A percentile compares a stretch with the other conserved stretches of the same genome.
These are phyloP conservation scores for Triops cancriformis DNA, from an alignment of 1,140 invertebrate species.

Conservation along the genomic window DNA sequence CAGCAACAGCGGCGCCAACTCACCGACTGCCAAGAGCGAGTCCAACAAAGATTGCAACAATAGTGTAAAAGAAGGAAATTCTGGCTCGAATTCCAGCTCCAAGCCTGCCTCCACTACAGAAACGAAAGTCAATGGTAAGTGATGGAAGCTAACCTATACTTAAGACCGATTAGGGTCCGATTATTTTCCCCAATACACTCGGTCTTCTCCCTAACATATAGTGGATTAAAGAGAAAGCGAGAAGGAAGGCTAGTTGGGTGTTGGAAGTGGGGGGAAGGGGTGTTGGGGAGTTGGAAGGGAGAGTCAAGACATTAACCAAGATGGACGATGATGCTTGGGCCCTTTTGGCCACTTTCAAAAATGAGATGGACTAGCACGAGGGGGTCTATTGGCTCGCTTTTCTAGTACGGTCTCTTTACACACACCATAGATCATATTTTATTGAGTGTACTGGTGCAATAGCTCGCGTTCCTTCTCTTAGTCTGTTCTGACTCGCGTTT, in stretches of 20 bases:
- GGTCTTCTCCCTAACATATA: not conserved
- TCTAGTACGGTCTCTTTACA: not conserved
- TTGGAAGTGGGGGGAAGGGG: not conserved
- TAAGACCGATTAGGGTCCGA: not conserved
- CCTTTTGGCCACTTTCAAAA: slow-evolving; percentile 9
- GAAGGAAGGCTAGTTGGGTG: not conserved
- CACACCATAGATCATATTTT: not conserved
- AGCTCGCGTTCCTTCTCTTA: not conserved
- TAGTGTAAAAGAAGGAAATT: not conserved
- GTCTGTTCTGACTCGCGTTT: no score
- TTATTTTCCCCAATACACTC: not conserved
- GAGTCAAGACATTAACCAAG: not conserved
- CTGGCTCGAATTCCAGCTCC: not conserved
- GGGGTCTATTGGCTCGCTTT: not conserved
- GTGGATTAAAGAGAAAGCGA: not conserved
- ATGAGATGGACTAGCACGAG: not conserved
- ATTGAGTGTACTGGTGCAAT: not conserved
- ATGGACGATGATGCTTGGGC: slow-evolving; percentile 1
- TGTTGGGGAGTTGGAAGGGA: not conserved
- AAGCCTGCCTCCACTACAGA: not conserved
- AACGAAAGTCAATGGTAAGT: not conserved
- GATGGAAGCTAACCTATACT: not conserved
- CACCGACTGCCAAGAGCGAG: not conserved
- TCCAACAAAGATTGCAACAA: not conserved
- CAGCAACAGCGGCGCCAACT: not conserved